Conservation (phyloP, 1,140 invertebrate species). For the Drosophila kikkawai region DNA sequence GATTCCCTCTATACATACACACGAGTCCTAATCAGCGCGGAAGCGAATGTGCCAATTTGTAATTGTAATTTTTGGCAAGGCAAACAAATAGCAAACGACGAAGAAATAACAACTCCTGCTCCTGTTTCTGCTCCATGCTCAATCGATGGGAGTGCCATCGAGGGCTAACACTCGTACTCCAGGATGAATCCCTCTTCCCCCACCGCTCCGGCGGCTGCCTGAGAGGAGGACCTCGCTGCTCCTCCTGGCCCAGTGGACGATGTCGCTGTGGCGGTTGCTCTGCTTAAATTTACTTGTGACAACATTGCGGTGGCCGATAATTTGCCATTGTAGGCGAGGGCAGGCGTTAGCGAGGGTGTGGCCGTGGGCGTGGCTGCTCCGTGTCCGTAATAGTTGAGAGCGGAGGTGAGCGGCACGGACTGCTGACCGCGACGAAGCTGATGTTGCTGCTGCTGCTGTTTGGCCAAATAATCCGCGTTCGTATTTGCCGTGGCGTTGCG, state of each 20-base stretch:
- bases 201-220: conserved; percentile 3
- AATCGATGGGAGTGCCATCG: conserved; percentile 64
- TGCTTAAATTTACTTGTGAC: conserved; percentile 76
- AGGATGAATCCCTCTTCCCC: conserved; percentile 69
- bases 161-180: conserved; percentile 84
- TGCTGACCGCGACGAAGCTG: conserved; percentile 41
- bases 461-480: conserved; percentile 51
- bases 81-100: conserved; percentile 36
- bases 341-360: conserved; percentile 39
- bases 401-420: conserved; percentile 61
- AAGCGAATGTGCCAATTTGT: conserved; percentile 68
- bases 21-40: conserved; percentile 49
- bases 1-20: conserved; percentile 30
- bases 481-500: conserved; percentile 60
- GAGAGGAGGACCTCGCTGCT: conserved; percentile 7
- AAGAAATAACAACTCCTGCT: conserved; percentile 33
- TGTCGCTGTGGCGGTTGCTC: conserved; percentile 57
- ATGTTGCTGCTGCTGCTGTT: conserved; percentile 55
- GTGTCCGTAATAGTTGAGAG: conserved; percentile 76
- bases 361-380: conserved; percentile 36
- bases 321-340: conserved; percentile 74
- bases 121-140: neutral
- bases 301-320: conserved; percentile 79
- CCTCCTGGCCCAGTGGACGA: conserved; percentile 25
- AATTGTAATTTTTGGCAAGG: conserved; percentile 71